Evolutionary conservation across 2,888 invertebrate species (phyloP).

Genomic region (Drosophila niveifrons): DNA sequence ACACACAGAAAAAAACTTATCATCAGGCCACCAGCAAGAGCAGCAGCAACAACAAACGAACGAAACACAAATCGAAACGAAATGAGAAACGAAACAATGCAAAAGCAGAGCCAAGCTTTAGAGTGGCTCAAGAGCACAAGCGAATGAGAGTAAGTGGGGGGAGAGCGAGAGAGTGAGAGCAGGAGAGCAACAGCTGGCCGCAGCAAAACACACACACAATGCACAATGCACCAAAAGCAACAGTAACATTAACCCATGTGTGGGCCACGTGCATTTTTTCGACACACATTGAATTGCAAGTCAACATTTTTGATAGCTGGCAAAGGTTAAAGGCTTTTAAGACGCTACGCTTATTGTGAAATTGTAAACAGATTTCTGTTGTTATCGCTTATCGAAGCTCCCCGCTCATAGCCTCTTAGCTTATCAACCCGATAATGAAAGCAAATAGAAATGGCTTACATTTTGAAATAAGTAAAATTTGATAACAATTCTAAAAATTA

Average conservation of each 20-base stretch:
- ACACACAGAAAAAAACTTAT: constrained; percentile 33
- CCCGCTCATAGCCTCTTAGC: neutral
- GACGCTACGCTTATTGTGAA: constrained; percentile 6
- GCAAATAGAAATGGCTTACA: neutral
- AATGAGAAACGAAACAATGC: constrained; percentile 33
- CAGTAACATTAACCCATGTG: constrained; percentile 48
- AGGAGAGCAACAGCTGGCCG: constrained; percentile 49
- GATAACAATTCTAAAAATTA: no score
- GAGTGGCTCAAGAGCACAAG: neutral
- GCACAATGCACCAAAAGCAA: constrained; percentile 27
- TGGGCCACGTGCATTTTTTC: constrained; percentile 22
- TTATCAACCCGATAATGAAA: constrained; percentile 39
- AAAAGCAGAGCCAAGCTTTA: constrained; percentile 33
- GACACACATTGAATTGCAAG: neutral
- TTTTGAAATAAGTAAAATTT: no score
- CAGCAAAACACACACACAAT: constrained; percentile 1
- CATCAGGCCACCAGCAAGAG: constrained; percentile 47
- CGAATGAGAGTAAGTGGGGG: neutral
- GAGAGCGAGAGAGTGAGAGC: constrained; percentile 8
- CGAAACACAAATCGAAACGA: constrained; percentile 11
- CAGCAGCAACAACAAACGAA: constrained; percentile 15
- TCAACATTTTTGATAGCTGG: neutral
- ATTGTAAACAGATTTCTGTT: constrained; percentile 12
- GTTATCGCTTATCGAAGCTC: constrained; percentile 26
- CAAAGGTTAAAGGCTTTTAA: constrained; percentile 17